phyloP scores from a whole-genome alignment of 53 echinoderm and acorn worm species.

The Apostichopus leukothele region DNA sequence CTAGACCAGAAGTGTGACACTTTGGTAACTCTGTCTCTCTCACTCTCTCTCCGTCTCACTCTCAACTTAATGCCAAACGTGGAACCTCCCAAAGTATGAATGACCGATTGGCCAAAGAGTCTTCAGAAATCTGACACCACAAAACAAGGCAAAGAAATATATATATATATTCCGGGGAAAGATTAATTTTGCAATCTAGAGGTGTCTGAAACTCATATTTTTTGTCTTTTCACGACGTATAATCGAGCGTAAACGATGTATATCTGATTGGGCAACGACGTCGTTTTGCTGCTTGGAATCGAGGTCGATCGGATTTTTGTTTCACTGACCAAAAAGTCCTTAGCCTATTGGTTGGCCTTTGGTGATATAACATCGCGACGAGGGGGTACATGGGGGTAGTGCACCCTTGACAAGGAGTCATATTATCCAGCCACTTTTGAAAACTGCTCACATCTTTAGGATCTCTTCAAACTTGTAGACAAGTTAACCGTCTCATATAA shows the following conservation, averaged over 20 bases:
- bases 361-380: constrained; percentile 22
- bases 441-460: neutral
- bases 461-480: constrained; percentile 25
- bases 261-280: constrained; percentile 22
- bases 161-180: neutral
- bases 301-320: constrained; percentile 6
- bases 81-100: neutral
- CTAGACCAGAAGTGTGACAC: too few relatives aligned
- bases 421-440: constrained; percentile 18
- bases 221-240: neutral
- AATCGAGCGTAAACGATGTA: neutral
- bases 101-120: neutral
- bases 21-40: too few relatives aligned
- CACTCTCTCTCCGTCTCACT: too few relatives aligned
- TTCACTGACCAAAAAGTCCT: constrained; percentile 8
- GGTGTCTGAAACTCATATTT: constrained; percentile 1
- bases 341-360: constrained; percentile 41
- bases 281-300: constrained; percentile 20
- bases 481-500: constrained; percentile 13
- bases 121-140: neutral
- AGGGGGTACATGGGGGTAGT: constrained; percentile 20
- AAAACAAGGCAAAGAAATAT: neutral
- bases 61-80: too few relatives aligned
- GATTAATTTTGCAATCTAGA: constrained; percentile 6
- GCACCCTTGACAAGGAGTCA: constrained; percentile 40